phyloP scores from a whole-genome alignment of 2,113 vertebrate genomes.

The Vulpes lagopus region DNA sequence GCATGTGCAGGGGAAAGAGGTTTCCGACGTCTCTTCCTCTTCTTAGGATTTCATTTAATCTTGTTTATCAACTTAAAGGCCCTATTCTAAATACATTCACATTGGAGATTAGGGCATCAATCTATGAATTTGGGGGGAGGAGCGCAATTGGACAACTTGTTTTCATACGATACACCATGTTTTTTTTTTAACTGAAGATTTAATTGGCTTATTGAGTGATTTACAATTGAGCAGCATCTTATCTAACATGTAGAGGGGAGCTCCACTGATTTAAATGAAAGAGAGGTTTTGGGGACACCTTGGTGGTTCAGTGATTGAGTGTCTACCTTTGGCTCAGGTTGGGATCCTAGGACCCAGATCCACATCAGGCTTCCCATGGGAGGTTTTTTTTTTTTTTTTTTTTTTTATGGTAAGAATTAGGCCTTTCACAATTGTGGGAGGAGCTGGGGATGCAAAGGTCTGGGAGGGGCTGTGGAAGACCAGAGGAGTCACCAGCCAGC shows the following conservation, averaged over 20 bases:
- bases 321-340: too few species aligned
- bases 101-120: neutral
- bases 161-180: neutral
- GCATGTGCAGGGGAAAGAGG: accelerated
- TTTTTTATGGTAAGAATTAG: neutral
- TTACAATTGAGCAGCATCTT: neutral
- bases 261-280: neutral
- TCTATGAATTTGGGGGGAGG: neutral
- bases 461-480: neutral
- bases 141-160: neutral
- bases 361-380: too few species aligned
- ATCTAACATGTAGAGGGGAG: neutral
- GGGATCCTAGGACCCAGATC: too few species aligned
- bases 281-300: neutral
- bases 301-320: too few species aligned
- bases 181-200: neutral
- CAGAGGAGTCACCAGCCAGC: neutral
- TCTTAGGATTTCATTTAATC: neutral
- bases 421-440: accelerated
- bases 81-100: neutral
- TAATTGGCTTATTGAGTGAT: neutral
- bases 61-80: neutral
- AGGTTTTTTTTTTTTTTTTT: neutral
- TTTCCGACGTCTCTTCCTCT: neutral
- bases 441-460: neutral